phyloP scores from a whole-genome alignment of 2,797 vertebrate genomes.

The Xenentodon cancila region DNA sequence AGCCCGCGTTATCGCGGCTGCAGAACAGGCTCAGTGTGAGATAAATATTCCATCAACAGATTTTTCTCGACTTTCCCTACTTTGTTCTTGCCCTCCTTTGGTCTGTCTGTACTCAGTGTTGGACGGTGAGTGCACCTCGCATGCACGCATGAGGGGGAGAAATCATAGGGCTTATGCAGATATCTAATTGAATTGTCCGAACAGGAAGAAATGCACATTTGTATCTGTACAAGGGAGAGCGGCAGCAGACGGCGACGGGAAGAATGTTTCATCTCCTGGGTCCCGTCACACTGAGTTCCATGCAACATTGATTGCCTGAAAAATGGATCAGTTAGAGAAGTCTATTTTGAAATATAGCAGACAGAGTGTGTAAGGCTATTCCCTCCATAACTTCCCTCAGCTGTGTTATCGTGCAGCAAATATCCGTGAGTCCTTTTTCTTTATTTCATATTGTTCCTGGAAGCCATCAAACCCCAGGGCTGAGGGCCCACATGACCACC shows the following conservation, averaged over 20 bases:
- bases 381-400: slow-evolving; percentile 43
- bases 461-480: slow-evolving; percentile 45
- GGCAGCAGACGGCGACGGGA: slow-evolving; percentile 20
- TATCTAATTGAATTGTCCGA: slow-evolving; percentile 75
- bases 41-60: slow-evolving; percentile 41
- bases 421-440: slow-evolving; percentile 55
- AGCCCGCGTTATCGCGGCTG: slow-evolving; percentile 9
- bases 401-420: slow-evolving; percentile 48
- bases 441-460: slow-evolving; percentile 46
- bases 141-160: slow-evolving; percentile 49
- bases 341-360: slow-evolving; percentile 61
- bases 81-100: slow-evolving; percentile 10
- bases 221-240: slow-evolving; percentile 21
- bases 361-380: slow-evolving; percentile 18
- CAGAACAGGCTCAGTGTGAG: slow-evolving; percentile 4
- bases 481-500: slow-evolving; percentile 30
- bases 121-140: slow-evolving; percentile 39
- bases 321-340: slow-evolving; percentile 62
- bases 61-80: slow-evolving; percentile 11
- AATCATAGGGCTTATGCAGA: slow-evolving; percentile 59
- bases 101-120: slow-evolving; percentile 19
- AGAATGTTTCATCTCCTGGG: slow-evolving; percentile 48
- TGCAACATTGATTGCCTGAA: slow-evolving; percentile 63
- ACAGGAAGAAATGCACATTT: slow-evolving; percentile 44
- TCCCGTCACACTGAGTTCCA: slow-evolving; percentile 43